Percentiles rank a stretch among this genome's conserved stretches.
phyloP scores from a whole-genome alignment of 2,797 vertebrate genomes.

The Monodelphis domestica region DNA sequence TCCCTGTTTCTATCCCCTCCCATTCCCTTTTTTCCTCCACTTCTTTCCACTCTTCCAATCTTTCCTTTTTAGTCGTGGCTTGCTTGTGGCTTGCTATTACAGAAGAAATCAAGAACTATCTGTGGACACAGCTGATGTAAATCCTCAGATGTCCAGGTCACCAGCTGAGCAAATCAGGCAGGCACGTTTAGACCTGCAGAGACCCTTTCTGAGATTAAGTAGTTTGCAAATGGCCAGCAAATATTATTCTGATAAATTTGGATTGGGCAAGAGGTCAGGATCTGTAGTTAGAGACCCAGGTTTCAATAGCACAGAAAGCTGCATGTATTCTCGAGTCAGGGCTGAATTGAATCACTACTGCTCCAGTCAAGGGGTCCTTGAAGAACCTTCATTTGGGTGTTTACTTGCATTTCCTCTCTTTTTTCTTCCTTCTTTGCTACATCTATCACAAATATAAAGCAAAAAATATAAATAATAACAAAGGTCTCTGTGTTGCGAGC shows the following conservation, averaged over 20 bases:
- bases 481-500: conserved; percentile 80
- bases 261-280: background rate
- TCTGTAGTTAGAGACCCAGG: conserved; percentile 20
- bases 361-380: conserved; percentile 78
- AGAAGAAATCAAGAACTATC: conserved; percentile 43
- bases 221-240: conserved; percentile 64
- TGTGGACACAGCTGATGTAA: background rate
- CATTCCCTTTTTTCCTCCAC: background rate
- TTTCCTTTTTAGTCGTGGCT: conserved; percentile 53
- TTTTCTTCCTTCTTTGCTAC: conserved; percentile 67
- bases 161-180: conserved; percentile 54
- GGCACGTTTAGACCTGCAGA: conserved; percentile 51
- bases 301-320: conserved; percentile 73
- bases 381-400: conserved; percentile 72
- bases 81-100: conserved; percentile 37
- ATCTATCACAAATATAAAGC: conserved; percentile 80
- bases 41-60: conserved; percentile 11
- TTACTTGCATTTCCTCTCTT: conserved; percentile 46
- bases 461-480: conserved; percentile 78
- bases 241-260: conserved; percentile 60
- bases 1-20: background rate
- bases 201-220: conserved; percentile 58
- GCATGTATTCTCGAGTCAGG: conserved; percentile 71
- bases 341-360: conserved; percentile 77
- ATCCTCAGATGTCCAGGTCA: conserved; percentile 37